Evolutionary conservation across 2,888 invertebrate genomes (phyloP).

Genomic region (Microplitis manilae): DNA sequence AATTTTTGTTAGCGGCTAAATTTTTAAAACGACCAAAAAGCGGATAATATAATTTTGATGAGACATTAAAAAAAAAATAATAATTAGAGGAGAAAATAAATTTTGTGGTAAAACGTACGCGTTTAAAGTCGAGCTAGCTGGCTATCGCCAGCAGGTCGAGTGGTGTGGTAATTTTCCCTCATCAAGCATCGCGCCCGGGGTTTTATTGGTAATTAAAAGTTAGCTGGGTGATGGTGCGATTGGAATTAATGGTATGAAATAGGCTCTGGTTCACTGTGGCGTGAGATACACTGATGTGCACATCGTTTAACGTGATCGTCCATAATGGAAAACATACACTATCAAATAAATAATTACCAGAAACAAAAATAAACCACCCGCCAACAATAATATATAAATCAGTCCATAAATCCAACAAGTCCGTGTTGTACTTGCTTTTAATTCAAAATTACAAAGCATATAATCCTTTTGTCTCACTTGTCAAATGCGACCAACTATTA

Average conservation of each 20-base stretch:
- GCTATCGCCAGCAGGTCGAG: conserved; percentile 46
- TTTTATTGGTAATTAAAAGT: conserved; percentile 71
- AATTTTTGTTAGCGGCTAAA: too few species aligned
- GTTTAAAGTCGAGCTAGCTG: conserved; percentile 30
- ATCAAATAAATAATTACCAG: conserved; percentile 8
- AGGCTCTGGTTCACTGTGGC: conserved; percentile 50
- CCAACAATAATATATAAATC: conserved; percentile 4
- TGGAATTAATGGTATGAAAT: conserved; percentile 69
- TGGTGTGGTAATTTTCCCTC: conserved; percentile 60
- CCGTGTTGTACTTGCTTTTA: conserved; percentile 11
- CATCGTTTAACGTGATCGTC: conserved; percentile 6
- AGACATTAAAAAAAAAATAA: conserved; percentile 25
- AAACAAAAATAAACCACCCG: neutral
- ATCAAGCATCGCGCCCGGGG: conserved; percentile 60
- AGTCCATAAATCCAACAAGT: neutral
- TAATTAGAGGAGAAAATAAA: conserved; percentile 30
- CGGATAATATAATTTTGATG: neutral
- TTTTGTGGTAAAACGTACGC: conserved; percentile 16
- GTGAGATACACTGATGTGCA: conserved; percentile 31
- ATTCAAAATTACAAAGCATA: conserved; percentile 29
- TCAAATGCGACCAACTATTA: conserved; percentile 4
- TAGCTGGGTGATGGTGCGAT: conserved; percentile 65
- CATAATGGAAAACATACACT: conserved; percentile 5
- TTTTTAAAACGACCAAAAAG: too few species aligned
- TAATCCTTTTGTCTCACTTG: conserved; percentile 3